Evolutionary conservation across 2,888 invertebrate species (phyloP).

Genomic region (Drosophila kokeensis): DNA sequence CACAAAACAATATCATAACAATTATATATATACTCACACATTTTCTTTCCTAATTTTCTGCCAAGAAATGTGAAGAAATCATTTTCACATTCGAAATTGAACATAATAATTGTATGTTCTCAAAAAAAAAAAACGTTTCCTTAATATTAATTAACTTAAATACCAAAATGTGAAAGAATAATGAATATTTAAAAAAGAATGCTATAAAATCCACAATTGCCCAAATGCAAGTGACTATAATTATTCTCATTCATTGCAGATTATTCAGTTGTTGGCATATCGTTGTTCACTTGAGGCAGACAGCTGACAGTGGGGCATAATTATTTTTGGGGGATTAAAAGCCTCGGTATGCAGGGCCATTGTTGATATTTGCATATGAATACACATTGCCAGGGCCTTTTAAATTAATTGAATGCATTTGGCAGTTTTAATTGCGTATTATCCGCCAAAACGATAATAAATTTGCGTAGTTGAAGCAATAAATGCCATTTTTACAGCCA

Average conservation of each 20-base stretch:
- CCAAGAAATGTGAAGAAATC: neutral
- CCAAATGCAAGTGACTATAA: constrained; percentile 18
- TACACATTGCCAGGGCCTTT: constrained; percentile 54
- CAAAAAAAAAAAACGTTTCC: neutral
- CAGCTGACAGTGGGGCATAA: constrained; percentile 11
- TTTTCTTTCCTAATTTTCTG: neutral
- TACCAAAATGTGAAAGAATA: neutral
- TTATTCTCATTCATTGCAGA: constrained; percentile 10
- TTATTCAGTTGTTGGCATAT: constrained; percentile 7
- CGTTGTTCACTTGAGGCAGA: constrained; percentile 8
- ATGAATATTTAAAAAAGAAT: neutral
- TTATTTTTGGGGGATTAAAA: constrained; percentile 1
- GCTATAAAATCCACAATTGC: constrained; percentile 3
- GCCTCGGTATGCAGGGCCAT: constrained; percentile 15
- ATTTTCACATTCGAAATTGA: neutral
- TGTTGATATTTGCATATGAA: constrained; percentile 33
- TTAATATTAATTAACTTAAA: neutral
- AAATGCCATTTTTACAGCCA: constrained; percentile 69
- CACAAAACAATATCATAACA: constrained; percentile 4
- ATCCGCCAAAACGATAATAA: constrained; percentile 65
- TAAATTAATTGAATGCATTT: constrained; percentile 74
- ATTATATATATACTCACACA: neutral
- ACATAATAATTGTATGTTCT: neutral
- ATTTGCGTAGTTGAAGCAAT: constrained; percentile 68
- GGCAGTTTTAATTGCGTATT: constrained; percentile 74